These are phyloP conservation scores for Hypothenemus hampei DNA, from an alignment of 1,140 invertebrate genomes.

Conservation along the genomic window DNA sequence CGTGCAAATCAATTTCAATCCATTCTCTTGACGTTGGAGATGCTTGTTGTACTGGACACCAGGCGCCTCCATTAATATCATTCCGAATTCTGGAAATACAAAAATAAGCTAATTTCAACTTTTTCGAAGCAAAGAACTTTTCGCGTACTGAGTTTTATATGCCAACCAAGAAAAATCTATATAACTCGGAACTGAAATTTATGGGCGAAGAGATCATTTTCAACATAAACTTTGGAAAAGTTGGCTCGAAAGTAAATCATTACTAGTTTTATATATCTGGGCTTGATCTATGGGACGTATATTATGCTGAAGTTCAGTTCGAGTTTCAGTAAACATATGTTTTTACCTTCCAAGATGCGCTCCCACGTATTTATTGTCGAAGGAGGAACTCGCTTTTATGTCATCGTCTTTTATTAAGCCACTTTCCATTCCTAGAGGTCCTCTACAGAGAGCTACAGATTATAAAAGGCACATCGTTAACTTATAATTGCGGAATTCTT, in stretches of 20 bases:
- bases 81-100: conserved; percentile 33
- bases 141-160: neutral
- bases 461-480: too few species aligned
- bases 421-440: conserved; percentile 85
- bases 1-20: conserved; percentile 70
- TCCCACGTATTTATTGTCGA: conserved; percentile 84
- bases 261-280: conserved; percentile 19
- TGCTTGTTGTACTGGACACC: conserved; percentile 69
- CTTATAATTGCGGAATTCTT: too few species aligned
- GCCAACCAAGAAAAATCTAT: conserved; percentile 7
- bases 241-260: conserved; percentile 12
- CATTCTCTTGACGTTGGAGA: conserved; percentile 68
- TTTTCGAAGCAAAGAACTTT: neutral
- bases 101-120: neutral
- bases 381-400: conserved; percentile 85
- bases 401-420: conserved; percentile 78
- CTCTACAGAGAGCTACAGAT: conserved; percentile 77
- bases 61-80: conserved; percentile 41
- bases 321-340: neutral
- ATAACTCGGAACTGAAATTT: conserved; percentile 3
- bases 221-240: conserved; percentile 6
- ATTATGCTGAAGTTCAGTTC: too few species aligned
- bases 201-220: conserved; percentile 15
- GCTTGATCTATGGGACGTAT: too few species aligned
- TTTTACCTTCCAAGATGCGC: conserved; percentile 83